Evolutionary conservation across 1,140 invertebrate species (phyloP).

Genomic region (Lethocerus indicus): DNA sequence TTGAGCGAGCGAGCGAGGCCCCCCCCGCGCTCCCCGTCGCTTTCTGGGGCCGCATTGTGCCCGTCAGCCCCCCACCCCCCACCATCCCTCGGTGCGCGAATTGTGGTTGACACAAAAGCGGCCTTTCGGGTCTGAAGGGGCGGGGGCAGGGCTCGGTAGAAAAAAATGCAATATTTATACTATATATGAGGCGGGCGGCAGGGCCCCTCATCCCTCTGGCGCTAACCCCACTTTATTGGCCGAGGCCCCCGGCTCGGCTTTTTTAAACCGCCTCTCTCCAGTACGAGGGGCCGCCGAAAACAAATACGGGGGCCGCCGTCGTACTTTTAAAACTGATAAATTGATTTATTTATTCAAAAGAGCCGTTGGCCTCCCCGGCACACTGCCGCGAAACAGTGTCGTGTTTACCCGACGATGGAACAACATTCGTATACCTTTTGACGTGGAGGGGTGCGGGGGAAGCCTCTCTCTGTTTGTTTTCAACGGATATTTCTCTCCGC

Average conservation of each 20-base stretch:
- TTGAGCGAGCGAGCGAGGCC: too few species aligned
- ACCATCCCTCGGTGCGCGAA: too few species aligned
- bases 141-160: neutral
- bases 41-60: neutral
- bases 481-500: too few species aligned
- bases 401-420: conserved; percentile 5
- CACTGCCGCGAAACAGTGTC: conserved; percentile 5
- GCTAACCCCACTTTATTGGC: neutral
- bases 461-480: too few species aligned
- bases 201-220: too few species aligned
- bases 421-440: conserved; percentile 9
- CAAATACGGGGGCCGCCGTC: conserved; percentile 6
- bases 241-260: neutral
- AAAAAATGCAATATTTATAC: conserved; percentile 7
- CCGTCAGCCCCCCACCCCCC: too few species aligned
- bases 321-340: conserved; percentile 11
- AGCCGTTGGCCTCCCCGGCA: neutral
- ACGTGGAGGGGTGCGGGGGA: neutral
- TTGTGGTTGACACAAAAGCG: conserved; percentile 6
- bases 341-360: conserved; percentile 14
- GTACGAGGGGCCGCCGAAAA: neutral
- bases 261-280: neutral
- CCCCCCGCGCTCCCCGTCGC: neutral
- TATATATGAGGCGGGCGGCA: neutral
- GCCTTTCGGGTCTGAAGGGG: neutral